phyloP scores from a whole-genome alignment of 2,113 vertebrate genomes.

The Sardina pilchardus region DNA sequence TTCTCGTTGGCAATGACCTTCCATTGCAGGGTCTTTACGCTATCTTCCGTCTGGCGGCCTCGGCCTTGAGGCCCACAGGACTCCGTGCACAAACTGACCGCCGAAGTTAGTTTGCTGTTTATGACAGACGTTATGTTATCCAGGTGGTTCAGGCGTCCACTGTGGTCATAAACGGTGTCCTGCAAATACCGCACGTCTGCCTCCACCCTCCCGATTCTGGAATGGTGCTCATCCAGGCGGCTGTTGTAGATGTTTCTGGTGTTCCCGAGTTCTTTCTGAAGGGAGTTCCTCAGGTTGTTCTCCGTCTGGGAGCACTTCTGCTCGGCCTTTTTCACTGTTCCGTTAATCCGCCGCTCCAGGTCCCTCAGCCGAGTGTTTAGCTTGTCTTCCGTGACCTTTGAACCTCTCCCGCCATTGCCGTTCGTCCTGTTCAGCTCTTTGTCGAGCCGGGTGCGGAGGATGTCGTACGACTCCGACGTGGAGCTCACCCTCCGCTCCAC shows the following conservation, averaged over 20 bases:
- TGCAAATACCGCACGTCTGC: constrained; percentile 67
- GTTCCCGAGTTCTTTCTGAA: constrained; percentile 72
- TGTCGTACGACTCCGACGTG: constrained; percentile 65
- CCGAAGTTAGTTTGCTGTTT: constrained; percentile 66
- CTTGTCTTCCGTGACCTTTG: constrained; percentile 65
- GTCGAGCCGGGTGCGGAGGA: constrained; percentile 71
- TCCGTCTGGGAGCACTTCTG: constrained; percentile 70
- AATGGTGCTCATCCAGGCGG: constrained; percentile 67
- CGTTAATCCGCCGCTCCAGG: constrained; percentile 80
- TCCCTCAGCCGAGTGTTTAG: constrained; percentile 74
- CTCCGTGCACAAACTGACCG: constrained; percentile 71
- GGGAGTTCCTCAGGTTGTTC: constrained; percentile 66
- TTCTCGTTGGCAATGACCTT: constrained; percentile 72
- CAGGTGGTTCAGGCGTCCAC: constrained; percentile 57
- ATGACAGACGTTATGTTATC: constrained; percentile 66
- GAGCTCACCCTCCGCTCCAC: constrained; percentile 73
- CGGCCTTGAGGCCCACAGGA: constrained; percentile 62
- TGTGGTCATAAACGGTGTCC: constrained; percentile 65
- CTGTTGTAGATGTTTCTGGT: constrained; percentile 61
- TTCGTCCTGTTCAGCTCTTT: constrained; percentile 63
- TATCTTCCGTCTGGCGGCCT: constrained; percentile 56
- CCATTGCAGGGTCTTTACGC: constrained; percentile 75
- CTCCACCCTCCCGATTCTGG: constrained; percentile 71
- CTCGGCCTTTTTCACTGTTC: constrained; percentile 74
- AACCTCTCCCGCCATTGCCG: constrained; percentile 49